phyloP scores from a whole-genome alignment of 1,140 invertebrate genomes.

The Caenorhabditis brenneri region DNA sequence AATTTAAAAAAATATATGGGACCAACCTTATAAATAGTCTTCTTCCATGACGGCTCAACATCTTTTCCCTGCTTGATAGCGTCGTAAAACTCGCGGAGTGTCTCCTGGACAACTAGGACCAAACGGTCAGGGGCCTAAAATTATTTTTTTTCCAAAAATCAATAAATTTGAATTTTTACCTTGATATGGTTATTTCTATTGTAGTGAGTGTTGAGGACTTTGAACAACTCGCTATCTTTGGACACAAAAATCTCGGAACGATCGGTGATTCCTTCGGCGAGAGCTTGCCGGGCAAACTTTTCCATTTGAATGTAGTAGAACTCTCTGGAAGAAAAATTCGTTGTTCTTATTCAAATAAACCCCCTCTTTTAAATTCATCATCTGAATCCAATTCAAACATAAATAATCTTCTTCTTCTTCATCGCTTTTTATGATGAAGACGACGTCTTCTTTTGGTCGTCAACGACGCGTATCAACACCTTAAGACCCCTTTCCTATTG shows the following conservation, averaged over 20 bases:
- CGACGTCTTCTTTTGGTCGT: slow-evolving; percentile 1
- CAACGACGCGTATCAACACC: slow-evolving; percentile 41
- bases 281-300: slow-evolving; percentile 95
- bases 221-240: slow-evolving; percentile 92
- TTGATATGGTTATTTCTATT: slow-evolving; percentile 99
- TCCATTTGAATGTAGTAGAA: slow-evolving; percentile 99
- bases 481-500: slow-evolving; percentile 25
- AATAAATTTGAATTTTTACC: slow-evolving; percentile 76
- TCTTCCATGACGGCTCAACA: slow-evolving; percentile 98
- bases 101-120: slow-evolving; percentile 92
- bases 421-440: slow-evolving; percentile 42
- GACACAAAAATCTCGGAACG: slow-evolving; percentile 90
- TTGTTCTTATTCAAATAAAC: not conserved
- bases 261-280: slow-evolving; percentile 92
- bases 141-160: not conserved
- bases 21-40: slow-evolving; percentile 93
- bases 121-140: slow-evolving; percentile 94
- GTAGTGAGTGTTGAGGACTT: slow-evolving; percentile 97
- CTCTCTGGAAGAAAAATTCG: slow-evolving; percentile 80
- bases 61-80: slow-evolving; percentile 94
- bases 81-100: slow-evolving; percentile 96
- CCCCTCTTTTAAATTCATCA: not conserved
- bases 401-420: slow-evolving; percentile 1
- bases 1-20: no score
- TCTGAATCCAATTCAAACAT: not conserved